Percentiles rank a stretch among this genome's conserved stretches.
Conservation (phyloP, 1,140 invertebrate species). For the Neodiprion lecontei region DNA sequence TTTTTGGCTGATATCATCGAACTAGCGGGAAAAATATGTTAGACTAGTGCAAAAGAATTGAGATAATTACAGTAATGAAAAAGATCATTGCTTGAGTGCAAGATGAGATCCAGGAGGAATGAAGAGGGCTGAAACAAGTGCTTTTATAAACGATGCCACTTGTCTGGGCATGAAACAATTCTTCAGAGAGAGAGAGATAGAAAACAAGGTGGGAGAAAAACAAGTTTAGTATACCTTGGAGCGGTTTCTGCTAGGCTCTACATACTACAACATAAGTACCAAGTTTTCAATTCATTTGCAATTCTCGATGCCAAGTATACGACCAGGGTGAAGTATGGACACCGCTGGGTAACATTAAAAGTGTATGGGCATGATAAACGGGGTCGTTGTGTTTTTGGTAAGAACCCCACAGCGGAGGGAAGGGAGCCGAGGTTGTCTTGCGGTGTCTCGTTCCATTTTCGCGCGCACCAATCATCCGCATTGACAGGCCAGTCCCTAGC, state of each 20-base stretch:
- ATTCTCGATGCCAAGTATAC: too few relatives aligned
- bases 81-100: too few relatives aligned
- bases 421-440: conserved; percentile 35
- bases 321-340: too few relatives aligned
- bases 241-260: too few relatives aligned
- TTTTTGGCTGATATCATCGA: too few relatives aligned
- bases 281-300: too few relatives aligned
- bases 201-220: too few relatives aligned
- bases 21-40: neutral
- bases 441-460: conserved; percentile 50
- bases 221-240: too few relatives aligned
- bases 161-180: neutral
- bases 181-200: neutral
- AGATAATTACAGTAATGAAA: neutral
- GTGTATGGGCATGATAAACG: conserved; percentile 38
- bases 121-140: too few relatives aligned
- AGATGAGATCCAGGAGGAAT: too few relatives aligned
- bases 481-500: conserved; percentile 45
- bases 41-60: neutral
- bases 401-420: conserved; percentile 34
- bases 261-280: too few relatives aligned
- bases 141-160: neutral
- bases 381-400: conserved; percentile 18
- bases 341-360: too few relatives aligned
- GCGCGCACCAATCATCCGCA: conserved; percentile 52